A percentile compares a stretch with the other conserved stretches of the same genome.
Evolutionary conservation across 1,140 invertebrate species (phyloP).

Genomic region (Lutraria rhynchaena): DNA sequence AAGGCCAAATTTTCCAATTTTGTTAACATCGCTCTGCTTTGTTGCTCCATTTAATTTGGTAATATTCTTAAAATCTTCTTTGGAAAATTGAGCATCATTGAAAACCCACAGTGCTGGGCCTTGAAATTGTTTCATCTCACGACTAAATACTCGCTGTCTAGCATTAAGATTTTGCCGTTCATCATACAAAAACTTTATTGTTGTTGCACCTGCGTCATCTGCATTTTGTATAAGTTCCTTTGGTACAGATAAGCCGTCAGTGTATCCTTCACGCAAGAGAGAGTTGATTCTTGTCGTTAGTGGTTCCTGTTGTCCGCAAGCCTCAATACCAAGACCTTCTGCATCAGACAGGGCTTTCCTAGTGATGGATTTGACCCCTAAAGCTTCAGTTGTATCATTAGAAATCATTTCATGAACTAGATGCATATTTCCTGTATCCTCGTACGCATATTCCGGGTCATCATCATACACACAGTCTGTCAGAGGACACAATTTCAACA

Average conservation of each 20-base stretch:
- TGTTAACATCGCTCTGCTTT: constrained; percentile 28
- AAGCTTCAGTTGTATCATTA: constrained; percentile 55
- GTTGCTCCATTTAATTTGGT: constrained; percentile 61
- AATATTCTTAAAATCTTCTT: constrained; percentile 72
- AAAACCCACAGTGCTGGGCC: constrained; percentile 74
- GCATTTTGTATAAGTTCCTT: constrained; percentile 82
- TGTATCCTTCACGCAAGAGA: constrained; percentile 67
- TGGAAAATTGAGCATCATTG: constrained; percentile 73
- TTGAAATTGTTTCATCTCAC: constrained; percentile 69
- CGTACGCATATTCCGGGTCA: constrained; percentile 2
- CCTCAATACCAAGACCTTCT: constrained; percentile 57
- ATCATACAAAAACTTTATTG: constrained; percentile 76
- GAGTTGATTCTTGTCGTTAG: constrained; percentile 68
- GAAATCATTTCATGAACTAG: constrained; percentile 68
- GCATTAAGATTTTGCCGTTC: constrained; percentile 70
- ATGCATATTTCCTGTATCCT: constrained; percentile 58
- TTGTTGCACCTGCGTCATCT: constrained; percentile 77
- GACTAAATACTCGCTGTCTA: constrained; percentile 66
- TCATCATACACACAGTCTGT: constrained; percentile 63
- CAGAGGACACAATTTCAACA: constrained; percentile 44
- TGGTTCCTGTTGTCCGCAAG: constrained; percentile 72
- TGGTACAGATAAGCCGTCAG: constrained; percentile 73
- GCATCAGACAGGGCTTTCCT: constrained; percentile 56
- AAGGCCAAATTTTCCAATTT: constrained; percentile 50
- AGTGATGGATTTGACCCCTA: constrained; percentile 68